Percentiles rank a stretch among this genome's conserved stretches.
phyloP scores from a whole-genome alignment of 2,113 vertebrate genomes.

The Bos taurus region DNA sequence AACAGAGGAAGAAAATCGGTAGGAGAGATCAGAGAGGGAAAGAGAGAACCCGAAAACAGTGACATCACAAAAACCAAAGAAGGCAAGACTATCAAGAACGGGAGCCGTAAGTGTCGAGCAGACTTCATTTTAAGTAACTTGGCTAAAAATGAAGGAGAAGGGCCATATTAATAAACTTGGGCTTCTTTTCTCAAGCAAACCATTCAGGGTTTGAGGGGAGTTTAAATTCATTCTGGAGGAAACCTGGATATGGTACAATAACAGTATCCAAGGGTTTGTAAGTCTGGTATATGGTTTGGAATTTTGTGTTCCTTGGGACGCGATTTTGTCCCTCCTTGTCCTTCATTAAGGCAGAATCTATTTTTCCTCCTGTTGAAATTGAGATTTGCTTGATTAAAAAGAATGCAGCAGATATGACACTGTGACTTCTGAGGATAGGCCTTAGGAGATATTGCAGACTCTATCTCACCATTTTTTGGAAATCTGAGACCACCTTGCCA shows the following conservation, averaged over 20 bases:
- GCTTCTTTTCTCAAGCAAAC: background rate
- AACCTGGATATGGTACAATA: background rate
- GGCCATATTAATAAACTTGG: background rate
- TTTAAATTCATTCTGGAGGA: background rate
- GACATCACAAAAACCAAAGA: background rate
- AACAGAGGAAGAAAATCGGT: background rate
- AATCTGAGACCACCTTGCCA: background rate
- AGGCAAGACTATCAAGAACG: background rate
- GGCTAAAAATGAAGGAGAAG: background rate
- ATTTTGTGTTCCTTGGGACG: background rate
- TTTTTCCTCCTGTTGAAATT: background rate
- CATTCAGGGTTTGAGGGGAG: background rate
- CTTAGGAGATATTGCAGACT: background rate
- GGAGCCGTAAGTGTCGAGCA: accelerated
- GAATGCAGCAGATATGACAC: background rate
- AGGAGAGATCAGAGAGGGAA: background rate
- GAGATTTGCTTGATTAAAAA: background rate
- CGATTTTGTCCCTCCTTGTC: background rate
- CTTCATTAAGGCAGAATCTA: background rate
- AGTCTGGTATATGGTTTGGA: too few relatives aligned
- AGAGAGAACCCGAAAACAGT: background rate
- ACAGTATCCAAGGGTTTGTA: background rate
- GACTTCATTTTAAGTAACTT: background rate
- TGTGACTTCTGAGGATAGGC: background rate
- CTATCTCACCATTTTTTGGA: background rate